Conservation (phyloP, 2,797 vertebrate genomes). For the Perdix hodgsoniae region DNA sequence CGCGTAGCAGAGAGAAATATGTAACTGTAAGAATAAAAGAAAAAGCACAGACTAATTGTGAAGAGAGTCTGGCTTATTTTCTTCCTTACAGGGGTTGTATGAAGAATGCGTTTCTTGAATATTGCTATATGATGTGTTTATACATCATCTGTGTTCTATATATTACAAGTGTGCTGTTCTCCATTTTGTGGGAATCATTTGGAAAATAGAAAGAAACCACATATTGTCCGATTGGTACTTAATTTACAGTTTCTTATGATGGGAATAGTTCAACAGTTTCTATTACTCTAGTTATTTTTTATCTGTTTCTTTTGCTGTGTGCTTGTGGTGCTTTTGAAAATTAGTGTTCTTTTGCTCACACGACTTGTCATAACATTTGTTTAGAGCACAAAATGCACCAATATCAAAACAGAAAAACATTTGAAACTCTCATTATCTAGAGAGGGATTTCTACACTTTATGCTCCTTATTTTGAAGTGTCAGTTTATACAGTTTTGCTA, state of each 20-base stretch:
- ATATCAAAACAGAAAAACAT: not conserved
- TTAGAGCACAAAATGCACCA: not conserved
- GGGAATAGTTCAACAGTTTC: not conserved
- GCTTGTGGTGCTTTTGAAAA: not conserved
- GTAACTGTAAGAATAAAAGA: not conserved
- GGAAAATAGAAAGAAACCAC: not conserved
- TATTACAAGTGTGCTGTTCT: not conserved
- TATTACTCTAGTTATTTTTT: not conserved
- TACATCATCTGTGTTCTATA: not conserved
- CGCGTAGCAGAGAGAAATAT: accelerated
- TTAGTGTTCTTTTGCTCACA: not conserved
- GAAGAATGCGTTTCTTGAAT: not conserved
- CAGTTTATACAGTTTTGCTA: not conserved
- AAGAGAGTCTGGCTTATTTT: not conserved
- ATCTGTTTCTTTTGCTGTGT: not conserved
- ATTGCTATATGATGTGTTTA: not conserved
- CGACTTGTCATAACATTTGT: not conserved
- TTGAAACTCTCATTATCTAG: not conserved
- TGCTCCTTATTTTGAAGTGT: not conserved
- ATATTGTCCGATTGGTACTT: not conserved
- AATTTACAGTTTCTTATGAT: not conserved
- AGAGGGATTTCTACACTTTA: not conserved
- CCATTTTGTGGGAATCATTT: not conserved
- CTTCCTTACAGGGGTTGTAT: not conserved
- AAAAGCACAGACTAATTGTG: not conserved